Base-by-base conservation (phyloP, 2,888 invertebrate genomes). In the Epinotia bilunana region DNA sequence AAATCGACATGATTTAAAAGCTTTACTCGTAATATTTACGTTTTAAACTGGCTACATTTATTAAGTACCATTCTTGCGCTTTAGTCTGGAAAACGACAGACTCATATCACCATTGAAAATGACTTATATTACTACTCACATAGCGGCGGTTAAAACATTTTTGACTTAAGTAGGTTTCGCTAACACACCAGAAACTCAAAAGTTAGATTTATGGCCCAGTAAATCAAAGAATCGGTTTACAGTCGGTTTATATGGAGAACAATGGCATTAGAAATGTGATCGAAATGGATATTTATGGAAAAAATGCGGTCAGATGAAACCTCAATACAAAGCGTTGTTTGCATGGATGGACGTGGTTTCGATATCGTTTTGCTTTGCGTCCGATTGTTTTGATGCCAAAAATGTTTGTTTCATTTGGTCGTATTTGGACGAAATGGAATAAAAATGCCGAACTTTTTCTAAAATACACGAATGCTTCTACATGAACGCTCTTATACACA, bases 121-220 rank as follows among this genome's bases (percentile, higher is more conserved):
- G 53, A 53, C 53, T 53, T 7, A 16, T 16, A 49, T 16, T 4
- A 49, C 16, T 49, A 49, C 16, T 3, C 3, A 16, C 16, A n/a
- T 5, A 53, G n/a, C 53, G 39, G 62, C 11, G 13, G 4, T 62
- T 62, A 18, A 4, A 18, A 18, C 43, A 33, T 62, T 65, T 28
- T 23, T 2, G 0, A 16, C 4, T n/a, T 13, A 3, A 39, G 68
- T 11, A 57, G 7, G 3, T 23, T 20, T 4, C 9, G n/a, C 65
- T 28, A 72, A 67, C 53, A 28, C 77, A 79, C 76, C 72, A 77
- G 67, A 80, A 78, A 76, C 61, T 80, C 78, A 80, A 80, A 64
- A 79, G 62, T 76, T 72, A 81, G 81, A 84, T 84, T 84, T 84
- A 84, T 74, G 82, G 79, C 73, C 53, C 60, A n/a, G 74, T 75